Evolutionary conservation across 2,888 invertebrate genomes (phyloP).

Genomic region (Periphyllus acericola): DNA sequence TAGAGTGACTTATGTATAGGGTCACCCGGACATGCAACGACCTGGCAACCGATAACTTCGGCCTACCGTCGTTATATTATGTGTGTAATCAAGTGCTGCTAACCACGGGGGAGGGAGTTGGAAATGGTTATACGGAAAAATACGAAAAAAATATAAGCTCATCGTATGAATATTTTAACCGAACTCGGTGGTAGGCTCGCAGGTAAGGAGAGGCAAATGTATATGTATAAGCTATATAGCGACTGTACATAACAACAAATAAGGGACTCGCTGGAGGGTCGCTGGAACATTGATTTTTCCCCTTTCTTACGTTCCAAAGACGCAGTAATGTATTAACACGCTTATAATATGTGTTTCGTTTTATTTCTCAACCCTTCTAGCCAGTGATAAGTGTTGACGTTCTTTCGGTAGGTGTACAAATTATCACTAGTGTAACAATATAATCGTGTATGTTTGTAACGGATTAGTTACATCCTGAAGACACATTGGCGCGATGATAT

Average conservation of each 20-base stretch:
- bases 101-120: not conserved
- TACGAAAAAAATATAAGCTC: constrained; percentile 8
- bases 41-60: constrained; percentile 17
- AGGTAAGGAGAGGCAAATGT: not conserved
- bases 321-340: not conserved
- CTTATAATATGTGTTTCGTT: not conserved
- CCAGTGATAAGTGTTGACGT: not conserved
- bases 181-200: not conserved
- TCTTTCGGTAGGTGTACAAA: not conserved
- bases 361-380: not conserved
- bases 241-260: constrained; percentile 12
- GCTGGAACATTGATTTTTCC: constrained; percentile 58
- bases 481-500: not conserved
- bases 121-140: constrained; percentile 31
- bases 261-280: constrained; percentile 43
- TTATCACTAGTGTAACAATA: not conserved
- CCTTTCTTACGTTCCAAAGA: constrained; percentile 18
- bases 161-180: constrained; percentile 54
- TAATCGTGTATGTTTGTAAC: not conserved
- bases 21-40: constrained; percentile 39
- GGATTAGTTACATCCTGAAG: not conserved
- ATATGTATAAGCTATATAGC: not conserved
- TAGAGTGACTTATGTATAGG: constrained; percentile 8
- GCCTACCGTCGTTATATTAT: constrained; percentile 31
- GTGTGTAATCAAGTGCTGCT: not conserved